Evolutionary conservation across 2,113 vertebrate genomes (phyloP).

Genomic region (Cyprinodon tularosa): DNA sequence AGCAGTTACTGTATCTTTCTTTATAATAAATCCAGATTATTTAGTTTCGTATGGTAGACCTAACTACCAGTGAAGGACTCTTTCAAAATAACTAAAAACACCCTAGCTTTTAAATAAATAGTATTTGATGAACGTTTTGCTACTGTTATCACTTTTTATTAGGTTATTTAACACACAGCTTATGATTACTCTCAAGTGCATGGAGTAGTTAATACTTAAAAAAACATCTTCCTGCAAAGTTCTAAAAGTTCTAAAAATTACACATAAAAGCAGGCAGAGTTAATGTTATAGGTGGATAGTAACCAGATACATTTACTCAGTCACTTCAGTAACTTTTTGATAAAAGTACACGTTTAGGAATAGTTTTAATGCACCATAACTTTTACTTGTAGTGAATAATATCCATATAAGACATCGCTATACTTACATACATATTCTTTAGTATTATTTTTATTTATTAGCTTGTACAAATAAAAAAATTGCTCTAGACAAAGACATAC

Average conservation of each 20-base stretch:
- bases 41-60: not conserved
- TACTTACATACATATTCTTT: too few species aligned
- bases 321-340: too few species aligned
- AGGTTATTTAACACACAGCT: not conserved
- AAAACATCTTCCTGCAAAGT: not conserved
- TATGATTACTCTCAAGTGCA: not conserved
- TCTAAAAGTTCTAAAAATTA: not conserved
- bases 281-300: not conserved
- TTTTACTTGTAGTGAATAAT: too few species aligned
- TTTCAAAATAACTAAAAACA: not conserved
- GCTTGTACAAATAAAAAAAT: too few species aligned
- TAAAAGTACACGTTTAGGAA: too few species aligned
- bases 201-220: not conserved
- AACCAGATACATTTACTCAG: too few species aligned
- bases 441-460: too few species aligned
- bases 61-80: not conserved
- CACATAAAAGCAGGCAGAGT: not conserved
- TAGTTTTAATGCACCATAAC: too few species aligned
- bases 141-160: not conserved
- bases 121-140: not conserved
- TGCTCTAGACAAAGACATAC: too few species aligned
- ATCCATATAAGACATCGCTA: too few species aligned
- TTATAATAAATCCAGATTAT: not conserved
- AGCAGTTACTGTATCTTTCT: not conserved
- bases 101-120: not conserved